Evolutionary conservation across 1,140 invertebrate genomes (phyloP).

Genomic region (Aphelenchoides besseyi): DNA sequence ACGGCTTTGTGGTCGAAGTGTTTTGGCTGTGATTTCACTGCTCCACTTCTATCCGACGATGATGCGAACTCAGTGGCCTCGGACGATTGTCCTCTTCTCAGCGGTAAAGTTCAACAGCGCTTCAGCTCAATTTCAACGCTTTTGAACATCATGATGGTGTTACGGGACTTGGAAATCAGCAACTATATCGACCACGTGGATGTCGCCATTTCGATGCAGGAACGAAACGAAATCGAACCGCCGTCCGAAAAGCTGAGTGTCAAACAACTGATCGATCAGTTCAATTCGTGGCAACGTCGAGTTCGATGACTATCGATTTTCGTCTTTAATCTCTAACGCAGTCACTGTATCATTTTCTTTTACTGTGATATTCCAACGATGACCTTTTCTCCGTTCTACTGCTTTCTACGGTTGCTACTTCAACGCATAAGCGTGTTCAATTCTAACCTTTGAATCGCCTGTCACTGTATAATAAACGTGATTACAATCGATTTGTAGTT

Average conservation of each 20-base stretch:
- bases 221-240: not conserved
- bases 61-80: not conserved
- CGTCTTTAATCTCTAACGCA: no score
- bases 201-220: not conserved
- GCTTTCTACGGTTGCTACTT: no score
- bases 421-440: no score
- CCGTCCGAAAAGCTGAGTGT: not conserved
- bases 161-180: not conserved
- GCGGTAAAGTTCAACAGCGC: not conserved
- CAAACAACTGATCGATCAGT: not conserved
- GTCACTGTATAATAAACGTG: no score
- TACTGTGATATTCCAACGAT: no score
- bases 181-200: not conserved
- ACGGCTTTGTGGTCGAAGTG: not conserved
- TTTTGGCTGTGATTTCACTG: not conserved
- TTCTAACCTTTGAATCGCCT: no score
- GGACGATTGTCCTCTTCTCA: not conserved
- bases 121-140: not conserved
- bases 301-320: no score
- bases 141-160: not conserved
- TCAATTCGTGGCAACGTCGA: not conserved
- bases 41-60: not conserved
- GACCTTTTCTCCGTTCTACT: no score
- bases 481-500: no score
- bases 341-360: no score